Base-by-base conservation (phyloP, 2,888 invertebrate species). In the Linnaemya vulpina region DNA sequence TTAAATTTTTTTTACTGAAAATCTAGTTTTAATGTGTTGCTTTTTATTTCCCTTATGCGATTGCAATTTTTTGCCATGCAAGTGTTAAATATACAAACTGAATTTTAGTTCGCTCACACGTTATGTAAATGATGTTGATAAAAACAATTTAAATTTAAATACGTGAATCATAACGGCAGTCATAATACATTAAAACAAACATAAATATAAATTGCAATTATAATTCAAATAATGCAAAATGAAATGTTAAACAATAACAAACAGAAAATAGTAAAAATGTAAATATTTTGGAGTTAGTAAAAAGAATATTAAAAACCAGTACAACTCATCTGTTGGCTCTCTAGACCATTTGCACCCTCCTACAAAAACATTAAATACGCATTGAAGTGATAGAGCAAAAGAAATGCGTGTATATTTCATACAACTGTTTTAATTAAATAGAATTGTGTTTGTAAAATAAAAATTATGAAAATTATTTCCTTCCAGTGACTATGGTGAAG, bases 181-280 rank as follows among this genome's bases (percentile, higher is more conserved):
- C 77, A 71, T 77, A 70, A 76, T 55, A 85, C 65, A 82, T 78
- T 65, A 70, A 85, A 78, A 82, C 43, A 70, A 71, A 82, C 78
- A 78, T 78, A 82, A 75, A 77, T 74, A 81, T 53, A 68, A 84
- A 85, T 74, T 81, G 73, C 84, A 76, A 75, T 78, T 84, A 80
- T 80, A 80, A 84, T 84, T 73, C 76, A 73, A 80, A 76, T 80
- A 62, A 20, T 74, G 30, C 40, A 70, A 30, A 78, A 51, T 38
- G 40, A 53, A 70, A 78, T 38, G 49, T 58, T 53, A 78, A 62
- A 70, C 11, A 70, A 55, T 43, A 78, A 60, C 20, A 68, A 51
- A 83, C 40, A 65, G 68, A 8, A 55, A 77, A 65, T 65, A 68
- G 22, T 51, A n/a, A 22, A 81, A 75, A 84, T 84, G 79, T 49